Percentiles rank a stretch among this genome's conserved stretches.
Conservation (phyloP, 2,113 vertebrate genomes). For the Rhynchomys soricoides region DNA sequence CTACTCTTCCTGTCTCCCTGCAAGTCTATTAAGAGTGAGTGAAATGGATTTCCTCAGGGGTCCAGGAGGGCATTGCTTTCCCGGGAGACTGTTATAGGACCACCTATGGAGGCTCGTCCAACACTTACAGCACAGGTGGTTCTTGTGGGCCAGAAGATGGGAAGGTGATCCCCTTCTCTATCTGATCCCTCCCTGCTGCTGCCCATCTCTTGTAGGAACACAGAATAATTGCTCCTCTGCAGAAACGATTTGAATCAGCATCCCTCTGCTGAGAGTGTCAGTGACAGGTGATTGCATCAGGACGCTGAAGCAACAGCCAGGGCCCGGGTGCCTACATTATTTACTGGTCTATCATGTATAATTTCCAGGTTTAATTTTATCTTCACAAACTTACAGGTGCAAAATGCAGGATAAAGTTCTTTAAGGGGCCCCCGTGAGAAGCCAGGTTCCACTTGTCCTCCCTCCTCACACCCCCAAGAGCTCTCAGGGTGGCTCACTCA, state of each 20-base stretch:
- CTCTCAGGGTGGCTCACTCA: conserved; percentile 82
- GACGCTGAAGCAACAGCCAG: conserved; percentile 48
- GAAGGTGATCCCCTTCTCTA: neutral
- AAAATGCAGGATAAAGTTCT: conserved; percentile 81
- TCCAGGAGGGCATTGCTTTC: conserved; percentile 30
- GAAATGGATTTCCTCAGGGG: conserved; percentile 52
- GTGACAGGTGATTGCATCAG: conserved; percentile 73
- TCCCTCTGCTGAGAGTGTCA: conserved; percentile 61
- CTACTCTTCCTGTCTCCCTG: neutral
- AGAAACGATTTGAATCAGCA: conserved; percentile 66
- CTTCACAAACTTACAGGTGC: conserved; percentile 80
- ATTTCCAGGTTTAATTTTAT: conserved; percentile 79
- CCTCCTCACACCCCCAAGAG: conserved; percentile 52
- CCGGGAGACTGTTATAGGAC: neutral
- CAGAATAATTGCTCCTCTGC: conserved; percentile 33
- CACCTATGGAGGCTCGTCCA: neutral
- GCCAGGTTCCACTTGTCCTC: conserved; percentile 53
- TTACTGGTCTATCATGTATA: conserved; percentile 71
- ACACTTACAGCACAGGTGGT: conserved; percentile 11
- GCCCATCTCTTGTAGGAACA: conserved; percentile 55
- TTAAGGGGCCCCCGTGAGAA: conserved; percentile 77
- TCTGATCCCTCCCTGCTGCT: conserved; percentile 37
- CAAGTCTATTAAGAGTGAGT: neutral
- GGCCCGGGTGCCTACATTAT: conserved; percentile 59
- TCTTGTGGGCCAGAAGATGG: conserved; percentile 55